Base-by-base conservation (phyloP, 2,113 vertebrate genomes). In the Phaetusa simplex region DNA sequence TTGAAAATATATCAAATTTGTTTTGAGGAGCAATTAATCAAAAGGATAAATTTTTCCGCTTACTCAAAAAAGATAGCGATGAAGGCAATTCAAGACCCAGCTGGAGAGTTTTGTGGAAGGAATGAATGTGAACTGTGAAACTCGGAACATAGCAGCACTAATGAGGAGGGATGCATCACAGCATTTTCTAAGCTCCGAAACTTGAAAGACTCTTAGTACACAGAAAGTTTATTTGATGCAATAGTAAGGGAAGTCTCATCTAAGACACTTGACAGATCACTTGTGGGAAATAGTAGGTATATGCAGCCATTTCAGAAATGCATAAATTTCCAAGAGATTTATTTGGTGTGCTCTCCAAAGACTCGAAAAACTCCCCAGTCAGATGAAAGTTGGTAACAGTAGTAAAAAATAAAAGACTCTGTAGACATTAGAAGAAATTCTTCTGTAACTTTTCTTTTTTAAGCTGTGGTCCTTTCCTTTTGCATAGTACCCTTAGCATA, bases 311-410 rank as follows among this genome's bases (percentile, higher is more conserved):
- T 71, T 78, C 94, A 95, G 78, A 90, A 81, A 87, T 36, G 36
- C 50, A 81, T 47, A 43, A 11, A 61, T 91, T 91, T 96, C 90
- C 87, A 87, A 95, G 52, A 67, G 19, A 82, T 90, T 78, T 79
- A 87, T 90, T 71, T 87, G 52, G 22, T 79, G 56, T 56, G 32
- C 55, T 93, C 77, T 95, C 81, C 34, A 78, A 82, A 66, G 65
- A 64, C 45, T 53, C 47, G 50, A 38, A 56, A 91, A 83, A 40
- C 24, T 66, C 55, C 55, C 38, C 64, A 84, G 49, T 23, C 43
- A 72, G 64, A 79, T 76, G 62, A 55, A 94, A 94, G 49, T 27
- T 82, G 42, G 24, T 42, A 87, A 65, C 8, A 83, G 36, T 12
- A 42, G 5, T 18, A 24, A 38, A 62, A 58, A 70, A 34, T 36